Evolutionary conservation across 2,113 vertebrate species (phyloP).

Genomic region (Himantopus leucocephalus): DNA sequence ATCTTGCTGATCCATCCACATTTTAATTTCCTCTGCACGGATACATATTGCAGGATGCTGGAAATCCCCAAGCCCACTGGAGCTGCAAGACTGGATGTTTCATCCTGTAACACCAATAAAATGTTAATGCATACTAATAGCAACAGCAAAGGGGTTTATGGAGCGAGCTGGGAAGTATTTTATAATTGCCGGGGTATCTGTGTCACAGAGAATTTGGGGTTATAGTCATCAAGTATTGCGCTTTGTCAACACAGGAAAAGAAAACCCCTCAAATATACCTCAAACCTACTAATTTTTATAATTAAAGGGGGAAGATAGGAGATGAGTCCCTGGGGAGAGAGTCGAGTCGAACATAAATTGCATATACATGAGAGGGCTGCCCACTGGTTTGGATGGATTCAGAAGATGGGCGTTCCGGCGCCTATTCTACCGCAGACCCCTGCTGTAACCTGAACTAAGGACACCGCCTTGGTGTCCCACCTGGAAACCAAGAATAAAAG

Average conservation of each 20-base stretch:
- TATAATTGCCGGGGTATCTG: slow-evolving; percentile 39
- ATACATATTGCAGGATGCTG: slow-evolving; percentile 67
- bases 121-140: slow-evolving; percentile 66
- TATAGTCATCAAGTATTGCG: slow-evolving; percentile 1
- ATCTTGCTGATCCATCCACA: slow-evolving; percentile 71
- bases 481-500: neutral
- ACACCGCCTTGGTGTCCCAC: neutral
- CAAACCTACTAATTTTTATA: slow-evolving; percentile 14
- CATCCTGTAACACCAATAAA: slow-evolving; percentile 62
- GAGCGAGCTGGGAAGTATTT: slow-evolving; percentile 36
- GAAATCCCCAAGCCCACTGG: slow-evolving; percentile 70
- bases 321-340: neutral
- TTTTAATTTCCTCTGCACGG: slow-evolving; percentile 70
- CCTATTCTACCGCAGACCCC: neutral
- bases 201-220: slow-evolving; percentile 51
- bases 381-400: neutral
- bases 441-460: neutral
- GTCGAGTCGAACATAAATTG: neutral
- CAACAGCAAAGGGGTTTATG: slow-evolving; percentile 60
- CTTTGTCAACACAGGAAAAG: neutral
- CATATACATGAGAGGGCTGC: neutral
- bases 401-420: neutral
- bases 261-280: neutral
- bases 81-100: slow-evolving; percentile 66
- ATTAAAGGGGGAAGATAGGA: neutral